Base-by-base conservation (phyloP, 2,888 invertebrate genomes). In the Congeria kusceri region DNA sequence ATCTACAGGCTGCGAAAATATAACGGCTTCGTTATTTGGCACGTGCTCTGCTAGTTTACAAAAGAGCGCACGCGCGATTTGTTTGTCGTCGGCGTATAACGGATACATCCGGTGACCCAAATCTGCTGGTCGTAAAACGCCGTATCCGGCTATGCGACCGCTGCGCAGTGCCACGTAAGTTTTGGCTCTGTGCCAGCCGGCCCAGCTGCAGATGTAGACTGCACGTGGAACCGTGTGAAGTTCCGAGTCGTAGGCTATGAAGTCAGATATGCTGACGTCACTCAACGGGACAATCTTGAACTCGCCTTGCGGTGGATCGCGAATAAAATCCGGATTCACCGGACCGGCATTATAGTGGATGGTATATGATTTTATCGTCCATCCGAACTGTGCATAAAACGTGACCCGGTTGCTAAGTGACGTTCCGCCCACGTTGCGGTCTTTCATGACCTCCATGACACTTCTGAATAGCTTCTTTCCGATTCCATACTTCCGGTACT, bases 301-400 rank as follows among this genome's bases (percentile, higher is more conserved):
- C 59, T 83, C 87, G 4, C 77, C 83, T 39, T 56, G 56, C 1
- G 83, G 72, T 18, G 72, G 68, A 18, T 84, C 76, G 56, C 57
- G 65, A 9, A 84, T 59, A 58, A 85, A 88, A 0, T 83, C 79
- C 13, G 80, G 80, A 67, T 84, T 86, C 25, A 88, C 79, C 1
- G 83, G 84, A 9, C 88, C 88, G 23, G 85, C 84, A 62, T 84
- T 88, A 61, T 87, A 88, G 68, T 88, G 86, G 15, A 88, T 78
- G 0, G 86, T 87, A 49, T 83, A 88, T 0, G 86, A 87, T 57
- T 84, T 85, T 47, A 86, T 86, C 27, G 85, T 88, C 88, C 88
- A 88, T 11, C 88, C 88, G 64, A 88, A 88, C 59, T 88, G 88
- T 5, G 80, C 82, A 59, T 88, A 88, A 49, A 88, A 88, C 11